These are phyloP conservation scores for Drosophila mercatorum DNA, from an alignment of 2,888 invertebrate species.

Conservation along the genomic window DNA sequence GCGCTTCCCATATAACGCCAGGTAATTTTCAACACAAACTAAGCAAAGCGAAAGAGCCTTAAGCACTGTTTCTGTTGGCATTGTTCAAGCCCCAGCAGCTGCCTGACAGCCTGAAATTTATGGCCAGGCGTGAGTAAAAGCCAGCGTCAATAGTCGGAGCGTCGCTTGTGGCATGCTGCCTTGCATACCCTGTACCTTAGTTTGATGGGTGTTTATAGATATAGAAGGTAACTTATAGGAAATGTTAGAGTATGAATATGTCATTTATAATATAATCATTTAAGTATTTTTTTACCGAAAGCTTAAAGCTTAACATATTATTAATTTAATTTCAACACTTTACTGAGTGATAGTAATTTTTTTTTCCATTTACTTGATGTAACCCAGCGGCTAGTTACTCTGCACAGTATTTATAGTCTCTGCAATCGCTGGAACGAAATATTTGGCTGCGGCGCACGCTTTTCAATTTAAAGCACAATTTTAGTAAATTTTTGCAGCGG, in stretches of 20 bases:
- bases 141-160: conserved; percentile 57
- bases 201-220: not conserved
- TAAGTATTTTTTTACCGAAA: too few species aligned
- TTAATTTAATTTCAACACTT: too few species aligned
- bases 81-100: conserved; percentile 35
- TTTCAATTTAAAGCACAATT: conserved; percentile 53
- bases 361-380: too few species aligned
- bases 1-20: conserved; percentile 34
- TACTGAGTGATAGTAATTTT: too few species aligned
- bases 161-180: conserved; percentile 28
- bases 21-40: conserved; percentile 54
- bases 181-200: conserved; percentile 2
- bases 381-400: not conserved
- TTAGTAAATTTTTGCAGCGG: conserved; percentile 37
- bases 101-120: conserved; percentile 72
- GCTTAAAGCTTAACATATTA: too few species aligned
- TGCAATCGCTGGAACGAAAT: not conserved
- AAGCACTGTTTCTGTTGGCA: conserved; percentile 16
- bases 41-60: conserved; percentile 17
- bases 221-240: not conserved
- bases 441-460: conserved; percentile 32
- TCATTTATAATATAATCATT: too few species aligned
- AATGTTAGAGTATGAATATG: not conserved
- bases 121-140: conserved; percentile 58
- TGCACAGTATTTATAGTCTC: conserved; percentile 5